A percentile compares a stretch with the other conserved stretches of the same genome.
These are phyloP conservation scores for Neoarius graeffei DNA, from an alignment of 2,113 vertebrate genomes.

Conservation along the genomic window DNA sequence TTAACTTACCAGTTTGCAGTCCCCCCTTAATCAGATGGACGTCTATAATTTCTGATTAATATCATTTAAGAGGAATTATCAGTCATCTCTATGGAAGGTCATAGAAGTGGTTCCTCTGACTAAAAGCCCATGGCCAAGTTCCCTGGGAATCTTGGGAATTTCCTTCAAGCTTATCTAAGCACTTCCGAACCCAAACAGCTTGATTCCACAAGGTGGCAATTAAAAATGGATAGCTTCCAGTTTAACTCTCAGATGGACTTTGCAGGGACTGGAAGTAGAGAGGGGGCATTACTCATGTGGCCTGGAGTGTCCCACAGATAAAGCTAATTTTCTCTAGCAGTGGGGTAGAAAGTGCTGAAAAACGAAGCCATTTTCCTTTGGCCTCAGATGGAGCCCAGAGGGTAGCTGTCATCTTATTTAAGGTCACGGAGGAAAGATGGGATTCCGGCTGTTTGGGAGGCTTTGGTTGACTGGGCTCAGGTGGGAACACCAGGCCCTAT, in stretches of 20 bases:
- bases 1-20: conserved; percentile 61
- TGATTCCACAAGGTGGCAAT: conserved; percentile 69
- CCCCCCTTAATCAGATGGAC: conserved; percentile 68
- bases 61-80: conserved; percentile 68
- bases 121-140: conserved; percentile 40
- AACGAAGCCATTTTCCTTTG: conserved; percentile 72
- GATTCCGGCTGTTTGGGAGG: conserved; percentile 73
- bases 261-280: conserved; percentile 66
- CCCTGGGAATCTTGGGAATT: conserved; percentile 50
- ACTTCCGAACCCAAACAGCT: conserved; percentile 57
- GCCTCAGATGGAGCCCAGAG: conserved; percentile 71
- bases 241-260: conserved; percentile 67
- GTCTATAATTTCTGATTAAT: conserved; percentile 65
- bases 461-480: conserved; percentile 69
- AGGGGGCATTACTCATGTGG: conserved; percentile 71
- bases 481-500: conserved; percentile 59
- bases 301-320: conserved; percentile 72
- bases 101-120: conserved; percentile 34
- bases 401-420: conserved; percentile 77
- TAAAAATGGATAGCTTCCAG: conserved; percentile 73
- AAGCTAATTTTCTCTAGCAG: conserved; percentile 78
- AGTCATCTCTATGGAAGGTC: conserved; percentile 62
- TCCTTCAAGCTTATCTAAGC: conserved; percentile 61
- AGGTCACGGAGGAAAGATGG: conserved; percentile 78
- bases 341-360: conserved; percentile 70